A percentile compares a stretch with the other conserved stretches of the same genome.
phyloP scores from a whole-genome alignment of 2,888 invertebrate genomes.

The Galeruca laticollis region DNA sequence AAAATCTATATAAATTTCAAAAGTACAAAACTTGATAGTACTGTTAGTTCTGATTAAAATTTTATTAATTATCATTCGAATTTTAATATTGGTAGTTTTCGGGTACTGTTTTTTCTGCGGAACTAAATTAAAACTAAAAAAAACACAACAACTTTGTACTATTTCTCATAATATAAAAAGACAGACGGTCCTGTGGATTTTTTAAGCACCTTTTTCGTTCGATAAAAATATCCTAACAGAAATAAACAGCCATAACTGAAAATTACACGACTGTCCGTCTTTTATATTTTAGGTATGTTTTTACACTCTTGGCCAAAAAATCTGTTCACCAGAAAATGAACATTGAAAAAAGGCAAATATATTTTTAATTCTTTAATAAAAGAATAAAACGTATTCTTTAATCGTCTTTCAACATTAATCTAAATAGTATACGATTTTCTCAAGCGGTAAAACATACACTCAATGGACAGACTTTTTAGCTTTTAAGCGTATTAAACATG shows the following conservation, averaged over 20 bases:
- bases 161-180: slow-evolving; percentile 41
- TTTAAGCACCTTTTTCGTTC: slow-evolving; percentile 36
- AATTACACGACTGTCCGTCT: slow-evolving; percentile 26
- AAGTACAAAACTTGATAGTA: too few species aligned
- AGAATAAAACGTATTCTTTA: too few species aligned
- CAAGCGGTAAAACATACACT: too few species aligned
- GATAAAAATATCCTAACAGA: slow-evolving; percentile 27
- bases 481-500: slow-evolving; percentile 3
- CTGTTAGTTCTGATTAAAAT: too few species aligned
- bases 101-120: slow-evolving; percentile 22
- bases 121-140: slow-evolving; percentile 31
- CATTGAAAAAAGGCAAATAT: background rate
- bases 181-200: slow-evolving; percentile 37
- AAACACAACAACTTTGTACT: slow-evolving; percentile 46
- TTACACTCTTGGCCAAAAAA: background rate
- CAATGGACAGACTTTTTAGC: slow-evolving; percentile 1
- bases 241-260: slow-evolving; percentile 30
- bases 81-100: background rate
- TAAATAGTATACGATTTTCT: too few species aligned
- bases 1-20: too few species aligned
- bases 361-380: background rate
- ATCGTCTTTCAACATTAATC: too few species aligned
- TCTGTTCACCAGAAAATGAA: background rate
- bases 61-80: too few species aligned
- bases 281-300: slow-evolving; percentile 27